Evolutionary conservation across 2,888 invertebrate genomes (phyloP), one percentile per base, ranked within the genome.

Genomic region (Gortyna flavago): DNA sequence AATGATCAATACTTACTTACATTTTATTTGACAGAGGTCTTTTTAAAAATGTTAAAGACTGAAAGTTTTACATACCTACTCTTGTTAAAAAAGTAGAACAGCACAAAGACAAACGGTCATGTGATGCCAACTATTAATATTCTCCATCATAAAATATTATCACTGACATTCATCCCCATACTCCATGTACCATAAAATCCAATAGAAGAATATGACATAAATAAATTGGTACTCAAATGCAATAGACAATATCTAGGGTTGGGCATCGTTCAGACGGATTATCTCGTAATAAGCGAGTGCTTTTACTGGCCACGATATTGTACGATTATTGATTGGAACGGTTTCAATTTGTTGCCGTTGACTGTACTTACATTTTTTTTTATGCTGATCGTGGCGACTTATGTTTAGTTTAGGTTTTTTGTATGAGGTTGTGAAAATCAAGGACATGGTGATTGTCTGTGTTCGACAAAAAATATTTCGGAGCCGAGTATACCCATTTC

Each of bases 141-240:
- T 72, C 38, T 65, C 44, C 48, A 76, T 72, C 85, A 76, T 67
- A 81, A 85, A 85, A 75, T 72, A 86, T 77, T 70, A 65, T 72
- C 72, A 79, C 65, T 82, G 88, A 76, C 79, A 85, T 72, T 21
- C 0, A 72, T 70, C 89, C 89, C 84, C 90, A 89, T 92, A 92
- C 92, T 92, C 89, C 85, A 79, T 90, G 90, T 90, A 84, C 72
- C 89, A 92, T 93, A 91, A 91, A 90, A 93, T 93, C 92, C 92
- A 93, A 94, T 94, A 93, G 92, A 91, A 90, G 90, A 92, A 88
- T 92, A 91, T 93, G 91, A 91, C 94, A 93, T 91, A 92, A 94
- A 95, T 95, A 94, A 95, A 95, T 95, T 95, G 94, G 89, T 88
- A 89, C 91, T 93, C 91, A 88, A 91, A 91, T 79, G 87, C 89